A percentile compares a stretch with the other conserved stretches of the same genome.
These are phyloP conservation scores for Zaprionus gabonicus DNA, from an alignment of 1,140 invertebrate species.

Conservation along the genomic window DNA sequence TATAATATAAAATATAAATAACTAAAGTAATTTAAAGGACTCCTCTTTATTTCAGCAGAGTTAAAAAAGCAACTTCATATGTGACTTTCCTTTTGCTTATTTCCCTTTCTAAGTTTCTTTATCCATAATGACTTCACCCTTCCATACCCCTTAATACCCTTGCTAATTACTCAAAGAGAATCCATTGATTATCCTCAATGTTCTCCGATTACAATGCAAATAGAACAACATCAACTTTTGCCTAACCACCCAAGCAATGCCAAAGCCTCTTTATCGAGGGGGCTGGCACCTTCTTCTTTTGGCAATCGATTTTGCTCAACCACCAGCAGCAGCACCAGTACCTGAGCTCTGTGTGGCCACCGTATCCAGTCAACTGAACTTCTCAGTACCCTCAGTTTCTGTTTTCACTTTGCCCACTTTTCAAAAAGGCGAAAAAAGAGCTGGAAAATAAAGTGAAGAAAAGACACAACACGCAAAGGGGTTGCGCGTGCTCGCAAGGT, in stretches of 20 bases:
- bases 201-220: background rate
- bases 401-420: conserved; percentile 10
- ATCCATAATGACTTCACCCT: background rate
- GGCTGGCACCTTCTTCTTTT: conserved; percentile 22
- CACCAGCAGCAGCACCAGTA: conserved; percentile 6
- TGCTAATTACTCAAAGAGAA: background rate
- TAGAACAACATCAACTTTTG: background rate
- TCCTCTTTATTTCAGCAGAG: no score
- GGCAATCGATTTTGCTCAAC: conserved; percentile 59
- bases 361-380: conserved; percentile 20
- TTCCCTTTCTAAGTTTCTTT: background rate
- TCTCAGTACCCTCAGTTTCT: conserved; percentile 11
- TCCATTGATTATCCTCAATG: background rate
- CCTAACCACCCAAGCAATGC: background rate
- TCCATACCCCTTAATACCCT: background rate
- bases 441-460: conserved; percentile 27
- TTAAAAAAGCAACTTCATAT: no score
- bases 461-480: conserved; percentile 53
- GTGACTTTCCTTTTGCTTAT: background rate
- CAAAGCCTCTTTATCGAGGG: conserved; percentile 17
- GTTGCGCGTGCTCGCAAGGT: conserved; percentile 33
- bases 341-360: background rate
- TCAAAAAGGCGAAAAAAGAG: background rate
- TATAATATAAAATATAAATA: no score
- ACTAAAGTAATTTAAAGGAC: no score